A percentile compares a stretch with the other conserved stretches of the same genome.
Evolutionary conservation across 1,140 invertebrate species (phyloP).

Genomic region (Alviniconcha marisindica): DNA sequence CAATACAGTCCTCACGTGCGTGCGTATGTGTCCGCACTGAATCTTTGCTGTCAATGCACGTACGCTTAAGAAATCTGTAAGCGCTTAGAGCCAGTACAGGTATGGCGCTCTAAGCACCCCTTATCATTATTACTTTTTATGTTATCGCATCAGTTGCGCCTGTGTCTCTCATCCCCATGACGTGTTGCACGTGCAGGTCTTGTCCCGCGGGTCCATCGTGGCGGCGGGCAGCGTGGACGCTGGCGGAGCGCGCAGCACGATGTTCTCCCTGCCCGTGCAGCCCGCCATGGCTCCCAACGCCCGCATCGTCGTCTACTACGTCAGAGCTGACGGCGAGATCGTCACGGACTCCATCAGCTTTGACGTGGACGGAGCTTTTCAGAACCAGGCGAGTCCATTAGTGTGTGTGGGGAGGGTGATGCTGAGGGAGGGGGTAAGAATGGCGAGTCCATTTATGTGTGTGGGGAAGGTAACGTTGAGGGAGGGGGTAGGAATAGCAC

Average conservation of each 20-base stretch:
- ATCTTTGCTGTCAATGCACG: too few species aligned
- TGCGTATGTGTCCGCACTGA: too few species aligned
- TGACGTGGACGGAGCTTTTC: conserved; percentile 92
- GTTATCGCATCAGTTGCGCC: neutral
- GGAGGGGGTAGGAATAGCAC: too few species aligned
- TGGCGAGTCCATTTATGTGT: neutral
- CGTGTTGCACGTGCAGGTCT: conserved; percentile 56
- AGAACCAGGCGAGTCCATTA: conserved; percentile 84
- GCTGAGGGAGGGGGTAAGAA: too few species aligned
- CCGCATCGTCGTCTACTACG: conserved; percentile 91
- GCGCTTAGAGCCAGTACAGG: too few species aligned
- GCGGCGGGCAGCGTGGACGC: conserved; percentile 53
- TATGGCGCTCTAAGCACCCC: too few species aligned
- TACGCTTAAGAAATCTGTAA: too few species aligned
- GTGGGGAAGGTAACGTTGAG: too few species aligned
- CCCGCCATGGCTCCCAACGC: conserved; percentile 95
- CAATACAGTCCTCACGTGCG: too few species aligned
- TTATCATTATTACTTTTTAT: neutral
- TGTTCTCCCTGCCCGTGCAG: conserved; percentile 89
- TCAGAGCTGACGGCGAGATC: conserved; percentile 88
- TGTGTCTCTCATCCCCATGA: too few species aligned
- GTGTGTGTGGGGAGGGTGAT: neutral
- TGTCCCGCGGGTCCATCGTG: conserved; percentile 67
- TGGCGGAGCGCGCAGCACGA: conserved; percentile 75
- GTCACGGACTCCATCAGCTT: conserved; percentile 94